Evolutionary conservation across 2,113 vertebrate genomes (phyloP), one percentile per base, ranked within the genome.

Genomic region (Mormyrus lacerda): DNA sequence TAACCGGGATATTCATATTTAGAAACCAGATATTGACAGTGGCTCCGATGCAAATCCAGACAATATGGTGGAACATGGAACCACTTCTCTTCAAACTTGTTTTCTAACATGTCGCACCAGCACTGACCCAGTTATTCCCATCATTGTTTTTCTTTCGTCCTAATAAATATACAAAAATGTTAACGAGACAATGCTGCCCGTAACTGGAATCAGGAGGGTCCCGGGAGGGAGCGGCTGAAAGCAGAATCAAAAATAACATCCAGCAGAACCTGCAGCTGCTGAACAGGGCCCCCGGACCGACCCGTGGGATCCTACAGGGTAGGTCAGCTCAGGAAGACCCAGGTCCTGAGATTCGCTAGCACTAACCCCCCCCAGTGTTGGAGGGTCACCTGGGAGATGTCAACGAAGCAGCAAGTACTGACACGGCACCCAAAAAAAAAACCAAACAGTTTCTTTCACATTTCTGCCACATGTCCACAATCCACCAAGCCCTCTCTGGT

Each of bases 331-430:
- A 47, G 50, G 24, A 35, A 42, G 73, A 9, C 42, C 45, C 47
- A 73, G 86, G n/a, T 8, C 69, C 50, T 9, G 58, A 17, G 15
- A 51, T n/a, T 79, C 15, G 35, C 82, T 76, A 48, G 5, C 0
- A 17, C 17, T 53, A 53, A 19, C 76, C 2, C 50, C 50, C 2
- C 24, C 27, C 15, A 1, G 5, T 58, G 47, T 50, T 50, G 89
- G 82, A 53, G 86, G 86, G 42, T 55, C 91, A 88, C 90, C 86
- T 87, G 90, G 87, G 58, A 55, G 45, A 86, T 51, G 87, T 89
- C 69, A 89, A 45, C 84, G 79, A 92, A 91, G 88, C 85, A 91
- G 87, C 50, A 79, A 85, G 89, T 90, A 73, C 84, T 92, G 90
- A 89, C 84, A 90, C 90, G 84, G 87, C 69, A 21, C 85, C 11